These are phyloP conservation scores for Acleris emargana DNA, from an alignment of 2,888 invertebrate genomes.

Conservation along the genomic window DNA sequence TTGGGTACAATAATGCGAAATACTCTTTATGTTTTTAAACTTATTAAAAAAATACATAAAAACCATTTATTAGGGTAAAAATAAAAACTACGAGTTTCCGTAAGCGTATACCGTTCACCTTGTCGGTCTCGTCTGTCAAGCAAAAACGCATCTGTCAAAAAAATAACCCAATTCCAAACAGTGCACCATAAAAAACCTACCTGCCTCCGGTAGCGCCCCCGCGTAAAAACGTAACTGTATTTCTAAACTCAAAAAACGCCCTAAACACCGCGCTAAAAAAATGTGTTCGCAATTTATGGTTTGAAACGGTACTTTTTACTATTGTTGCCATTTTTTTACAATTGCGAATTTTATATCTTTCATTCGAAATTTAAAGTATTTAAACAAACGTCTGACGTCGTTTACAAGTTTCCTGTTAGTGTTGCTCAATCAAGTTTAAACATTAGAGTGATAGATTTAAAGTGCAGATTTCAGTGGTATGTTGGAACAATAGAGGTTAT, in stretches of 20 bases:
- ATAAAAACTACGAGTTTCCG: constrained; percentile 76
- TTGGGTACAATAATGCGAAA: too few species aligned
- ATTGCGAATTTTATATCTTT: constrained; percentile 17
- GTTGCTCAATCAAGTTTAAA: constrained; percentile 50
- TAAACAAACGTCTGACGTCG: constrained; percentile 24
- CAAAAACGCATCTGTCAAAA: constrained; percentile 55
- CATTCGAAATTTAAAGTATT: constrained; percentile 11
- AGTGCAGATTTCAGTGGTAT: constrained; percentile 50
- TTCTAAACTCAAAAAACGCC: constrained; percentile 45
- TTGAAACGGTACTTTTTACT: constrained; percentile 23
- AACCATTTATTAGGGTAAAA: constrained; percentile 74
- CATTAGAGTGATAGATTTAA: constrained; percentile 2
- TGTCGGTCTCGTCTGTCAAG: constrained; percentile 69
- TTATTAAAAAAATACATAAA: constrained; percentile 44
- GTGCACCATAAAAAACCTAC: constrained; percentile 68
- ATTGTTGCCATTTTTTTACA: constrained; percentile 9
- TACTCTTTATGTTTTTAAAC: not conserved
- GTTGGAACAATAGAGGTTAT: constrained; percentile 48
- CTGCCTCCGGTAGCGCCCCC: constrained; percentile 74
- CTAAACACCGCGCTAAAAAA: constrained; percentile 50
- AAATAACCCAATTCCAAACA: constrained; percentile 77
- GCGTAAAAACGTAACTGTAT: constrained; percentile 54
- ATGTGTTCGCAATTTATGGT: constrained; percentile 28
- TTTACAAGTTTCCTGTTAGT: constrained; percentile 53
- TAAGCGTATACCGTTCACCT: constrained; percentile 79